Conservation (phyloP, 2,113 vertebrate species). For the Perca schrenkii region DNA sequence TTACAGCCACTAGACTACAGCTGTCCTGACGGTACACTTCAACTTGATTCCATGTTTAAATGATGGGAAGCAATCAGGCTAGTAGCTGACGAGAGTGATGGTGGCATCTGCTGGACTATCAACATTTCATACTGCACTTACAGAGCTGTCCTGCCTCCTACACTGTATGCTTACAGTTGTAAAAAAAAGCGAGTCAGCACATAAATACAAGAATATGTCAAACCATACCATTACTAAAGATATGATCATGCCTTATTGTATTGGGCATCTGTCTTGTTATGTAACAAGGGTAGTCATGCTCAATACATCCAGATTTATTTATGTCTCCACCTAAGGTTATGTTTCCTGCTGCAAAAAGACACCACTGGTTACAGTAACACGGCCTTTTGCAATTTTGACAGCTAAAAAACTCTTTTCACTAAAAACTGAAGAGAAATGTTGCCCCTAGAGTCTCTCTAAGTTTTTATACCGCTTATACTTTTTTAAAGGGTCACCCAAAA, state of each 20-base stretch:
- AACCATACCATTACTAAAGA: background rate
- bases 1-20: slow-evolving; percentile 40
- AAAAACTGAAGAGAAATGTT: background rate
- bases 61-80: slow-evolving; percentile 68
- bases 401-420: slow-evolving; percentile 9
- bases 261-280: background rate
- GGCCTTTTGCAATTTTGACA: slow-evolving; percentile 6
- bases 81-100: slow-evolving; percentile 49
- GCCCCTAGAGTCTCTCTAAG: background rate
- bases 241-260: background rate
- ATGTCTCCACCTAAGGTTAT: background rate
- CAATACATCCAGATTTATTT: background rate
- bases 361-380: background rate
- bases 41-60: slow-evolving; percentile 68
- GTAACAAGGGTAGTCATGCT: background rate
- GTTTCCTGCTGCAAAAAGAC: background rate
- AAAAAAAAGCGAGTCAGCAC: slow-evolving; percentile 38
- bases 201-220: slow-evolving; percentile 52
- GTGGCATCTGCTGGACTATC: slow-evolving; percentile 58
- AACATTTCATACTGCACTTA: slow-evolving; percentile 44
- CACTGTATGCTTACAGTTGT: slow-evolving; percentile 28
- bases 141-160: slow-evolving; percentile 19
- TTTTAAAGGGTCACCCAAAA: background rate
- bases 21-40: slow-evolving; percentile 59
- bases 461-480: background rate